These are phyloP conservation scores for Aromia moschata DNA, from an alignment of 2,888 invertebrate species.

Conservation along the genomic window DNA sequence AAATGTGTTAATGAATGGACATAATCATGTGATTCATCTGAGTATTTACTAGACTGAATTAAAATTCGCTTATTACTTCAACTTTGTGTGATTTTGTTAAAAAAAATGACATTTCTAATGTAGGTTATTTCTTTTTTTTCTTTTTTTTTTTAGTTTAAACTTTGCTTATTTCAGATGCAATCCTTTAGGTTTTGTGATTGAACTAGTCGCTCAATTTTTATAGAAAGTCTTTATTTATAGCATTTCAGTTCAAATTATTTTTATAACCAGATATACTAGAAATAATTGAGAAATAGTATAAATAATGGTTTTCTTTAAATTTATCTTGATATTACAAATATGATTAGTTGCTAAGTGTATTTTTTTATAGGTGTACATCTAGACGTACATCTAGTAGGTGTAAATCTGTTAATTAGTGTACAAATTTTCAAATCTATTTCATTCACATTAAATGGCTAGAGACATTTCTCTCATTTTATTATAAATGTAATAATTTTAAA, in stretches of 20 bases:
- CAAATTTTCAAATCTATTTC: constrained; percentile 53
- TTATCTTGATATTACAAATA: constrained; percentile 47
- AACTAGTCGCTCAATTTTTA: constrained; percentile 60
- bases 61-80: constrained; percentile 27
- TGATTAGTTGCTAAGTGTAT: constrained; percentile 45
- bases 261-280: constrained; percentile 34
- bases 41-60: constrained; percentile 39
- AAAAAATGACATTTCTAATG: constrained; percentile 23
- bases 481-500: constrained; percentile 32
- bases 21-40: too few species aligned
- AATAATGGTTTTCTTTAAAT: constrained; percentile 36
- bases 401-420: constrained; percentile 58
- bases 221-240: constrained; percentile 33
- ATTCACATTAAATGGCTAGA: constrained; percentile 52
- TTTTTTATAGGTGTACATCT: constrained; percentile 45
- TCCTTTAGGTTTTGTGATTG: constrained; percentile 60
- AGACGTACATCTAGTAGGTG: too few species aligned
- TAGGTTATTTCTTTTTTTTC: constrained; percentile 26
- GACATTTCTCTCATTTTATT: constrained; percentile 46
- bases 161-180: constrained; percentile 47
- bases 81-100: constrained; percentile 17
- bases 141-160: too few species aligned
- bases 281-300: constrained; percentile 23
- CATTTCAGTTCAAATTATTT: constrained; percentile 41
- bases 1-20: too few species aligned